Evolutionary conservation across 2,888 invertebrate species (phyloP), one percentile per base, ranked within the genome.

Genomic region (Coelogynopora nodosa): DNA sequence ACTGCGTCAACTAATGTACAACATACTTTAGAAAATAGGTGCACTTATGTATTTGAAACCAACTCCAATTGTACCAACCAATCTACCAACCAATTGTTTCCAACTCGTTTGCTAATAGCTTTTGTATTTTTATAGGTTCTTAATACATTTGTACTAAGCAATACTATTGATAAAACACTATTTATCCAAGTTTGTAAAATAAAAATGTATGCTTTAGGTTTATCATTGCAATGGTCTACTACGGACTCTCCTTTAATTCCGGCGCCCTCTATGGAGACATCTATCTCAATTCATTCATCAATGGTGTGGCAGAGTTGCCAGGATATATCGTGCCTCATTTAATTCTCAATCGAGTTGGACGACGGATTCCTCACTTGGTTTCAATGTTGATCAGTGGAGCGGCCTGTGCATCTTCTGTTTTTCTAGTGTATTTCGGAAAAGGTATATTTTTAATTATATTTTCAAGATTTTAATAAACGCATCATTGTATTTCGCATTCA

Each of bases 211-310:
- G 5, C 18, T 10, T 18, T 23, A 82, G 82, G 82, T 82, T 82
- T 82, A 27, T 82, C 82, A 82, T 29, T 31, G 10, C 82, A 2
- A 5, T 82, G 82, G 82, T 82, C n/a, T 82, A 82, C 82, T 82
- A 82, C 82, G 82, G 82, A 5, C 31, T 82, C 2, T 5, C 82
- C 31, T 82, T 82, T 2, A 82, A 82, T 82, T 82, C 82, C 29
- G 82, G 82, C 2, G 30, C 28, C 27, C 82, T 82, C 5, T 31
- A 30, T 18, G 82, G 82, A 5, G 31, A 31, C 27, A 2, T 82
- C 27, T 82, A 82, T 82, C 82, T 82, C 2, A 82, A 82, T 28
- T 2, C 10, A 2, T 82, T 82, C 23, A 2, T 82, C 13, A 82
- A 13, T 26, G 82, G 26, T 82, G 2, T 31, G 5, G 82, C 27